Base-by-base conservation (phyloP, 2,797 vertebrate genomes). In the Catamblyrhynchus diadema region DNA sequence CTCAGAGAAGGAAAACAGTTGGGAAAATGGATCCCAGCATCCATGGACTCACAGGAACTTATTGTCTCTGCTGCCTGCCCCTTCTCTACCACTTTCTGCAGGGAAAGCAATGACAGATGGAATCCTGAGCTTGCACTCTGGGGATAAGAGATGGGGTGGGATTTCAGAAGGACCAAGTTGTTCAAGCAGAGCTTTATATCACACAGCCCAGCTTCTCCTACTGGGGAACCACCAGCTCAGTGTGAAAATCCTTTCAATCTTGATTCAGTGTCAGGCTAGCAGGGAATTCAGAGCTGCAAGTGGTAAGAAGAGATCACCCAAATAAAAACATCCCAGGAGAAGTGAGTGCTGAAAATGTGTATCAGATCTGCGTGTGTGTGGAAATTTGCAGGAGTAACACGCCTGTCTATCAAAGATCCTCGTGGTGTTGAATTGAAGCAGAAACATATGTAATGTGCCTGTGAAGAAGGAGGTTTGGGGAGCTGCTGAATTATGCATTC, bases 401-500 rank as follows among this genome's bases (percentile, higher is more conserved):
- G 1, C 50, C 86, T 95, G 91, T 95, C 92, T 95, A 8, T 81
- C 91, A 88, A 17, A 79, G 77, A 74, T 93, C 35, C 54, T 84
- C 5, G 0, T 50, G 50, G 69, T 81, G 88, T 25, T 88, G 84
- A 88, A 69, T 19, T 42, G 53, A 57, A 75, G 37, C 42, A 95
- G 81, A 86, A 84, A 72, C 80, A 81, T 54, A 53, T 47, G 81
- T 21, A 79, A 65, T 2, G 82, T 93, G 73, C 30, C 69, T 88
- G 85, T 59, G 73, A 88, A 41, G 12, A 54, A 50, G 72, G 53
- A 53, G 14, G 27, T 89, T 83, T 82, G 70, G 70, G 80, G 60
- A 96, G 64, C 54, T 92, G 66, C 61, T 91, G 69, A 96, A 82
- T 93, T 61, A 75, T 73, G 30, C 30, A 80, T 95, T 83, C 75